These are phyloP conservation scores for Siphlonurus alternatus DNA, from an alignment of 2,888 invertebrate genomes.

Conservation along the genomic window DNA sequence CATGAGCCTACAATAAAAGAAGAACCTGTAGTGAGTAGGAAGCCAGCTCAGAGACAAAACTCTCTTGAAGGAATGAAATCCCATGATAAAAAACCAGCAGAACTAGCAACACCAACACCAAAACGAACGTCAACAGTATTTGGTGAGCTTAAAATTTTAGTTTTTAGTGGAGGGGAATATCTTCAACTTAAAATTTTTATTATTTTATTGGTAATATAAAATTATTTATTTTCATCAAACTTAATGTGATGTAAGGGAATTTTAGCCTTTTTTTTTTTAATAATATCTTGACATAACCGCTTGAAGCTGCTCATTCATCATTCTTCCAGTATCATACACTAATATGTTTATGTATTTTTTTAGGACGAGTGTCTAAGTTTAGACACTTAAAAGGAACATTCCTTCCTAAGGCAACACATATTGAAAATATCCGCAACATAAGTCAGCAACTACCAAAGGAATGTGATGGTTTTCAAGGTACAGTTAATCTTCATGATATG, in stretches of 20 bases:
- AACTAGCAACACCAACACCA: slow-evolving; percentile 41
- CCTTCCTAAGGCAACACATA: slow-evolving; percentile 76
- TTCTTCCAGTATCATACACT: too few relatives aligned
- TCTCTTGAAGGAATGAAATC: slow-evolving; percentile 3
- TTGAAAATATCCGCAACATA: slow-evolving; percentile 80
- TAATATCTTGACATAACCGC: too few relatives aligned
- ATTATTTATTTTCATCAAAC: too few relatives aligned
- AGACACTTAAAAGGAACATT: slow-evolving; percentile 82
- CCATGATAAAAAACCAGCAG: slow-evolving; percentile 8
- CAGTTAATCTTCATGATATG: too few relatives aligned
- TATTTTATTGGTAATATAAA: too few relatives aligned
- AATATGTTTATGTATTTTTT: slow-evolving; percentile 12
- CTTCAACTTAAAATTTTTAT: too few relatives aligned
- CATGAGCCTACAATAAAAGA: slow-evolving; percentile 9
- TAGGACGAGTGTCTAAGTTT: slow-evolving; percentile 77
- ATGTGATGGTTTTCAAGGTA: slow-evolving; percentile 83
- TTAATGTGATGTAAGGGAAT: too few relatives aligned
- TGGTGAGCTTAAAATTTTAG: slow-evolving; percentile 32
- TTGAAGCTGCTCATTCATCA: too few relatives aligned
- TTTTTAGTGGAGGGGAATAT: slow-evolving; percentile 9
- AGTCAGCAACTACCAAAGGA: slow-evolving; percentile 86
- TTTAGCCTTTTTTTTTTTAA: too few relatives aligned
- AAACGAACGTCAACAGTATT: slow-evolving; percentile 77
- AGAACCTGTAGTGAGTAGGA: neutral
- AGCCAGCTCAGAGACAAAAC: slow-evolving; percentile 5